phyloP scores from a whole-genome alignment of 1,140 invertebrate species.

The Nasonia vitripennis region DNA sequence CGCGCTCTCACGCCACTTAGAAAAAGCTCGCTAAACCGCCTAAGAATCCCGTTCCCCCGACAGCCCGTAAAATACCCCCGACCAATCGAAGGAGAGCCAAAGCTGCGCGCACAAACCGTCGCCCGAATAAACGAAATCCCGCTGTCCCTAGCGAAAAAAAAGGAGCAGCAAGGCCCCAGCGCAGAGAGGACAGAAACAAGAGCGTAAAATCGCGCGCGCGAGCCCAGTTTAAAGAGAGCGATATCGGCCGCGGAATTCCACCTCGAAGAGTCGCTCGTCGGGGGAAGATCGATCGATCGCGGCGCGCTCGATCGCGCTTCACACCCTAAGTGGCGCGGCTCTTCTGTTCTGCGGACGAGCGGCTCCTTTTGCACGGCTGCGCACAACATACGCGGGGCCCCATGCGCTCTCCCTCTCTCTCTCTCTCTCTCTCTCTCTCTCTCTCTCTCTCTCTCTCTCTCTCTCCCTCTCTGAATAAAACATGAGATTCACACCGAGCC shows the following conservation, averaged over 20 bases:
- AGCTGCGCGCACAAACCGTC: not conserved
- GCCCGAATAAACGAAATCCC: not conserved
- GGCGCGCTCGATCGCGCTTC: constrained; percentile 62
- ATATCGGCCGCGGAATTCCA: constrained; percentile 21
- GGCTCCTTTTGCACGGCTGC: constrained; percentile 48
- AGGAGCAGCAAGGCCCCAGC: not conserved
- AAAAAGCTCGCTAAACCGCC: not conserved
- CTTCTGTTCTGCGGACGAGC: constrained; percentile 61
- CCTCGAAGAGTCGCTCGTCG: not conserved
- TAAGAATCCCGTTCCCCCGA: not conserved
- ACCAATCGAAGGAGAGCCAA: not conserved
- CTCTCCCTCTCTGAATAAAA: constrained; percentile 68
- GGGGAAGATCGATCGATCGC: constrained; percentile 35
- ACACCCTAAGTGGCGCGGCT: constrained; percentile 73
- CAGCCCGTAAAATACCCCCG: not conserved
- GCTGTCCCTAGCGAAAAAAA: not conserved
- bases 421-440: constrained; percentile 45
- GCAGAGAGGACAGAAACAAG: constrained; percentile 6
- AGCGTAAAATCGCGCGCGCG: not conserved
- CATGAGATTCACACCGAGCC: constrained; percentile 72
- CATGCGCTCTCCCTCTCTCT: constrained; percentile 42
- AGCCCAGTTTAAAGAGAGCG: constrained; percentile 7
- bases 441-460: constrained; percentile 44
- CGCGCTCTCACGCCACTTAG: not conserved
- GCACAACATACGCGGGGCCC: constrained; percentile 52